Evolutionary conservation across 1,140 invertebrate genomes (phyloP), one percentile per base, ranked within the genome.

Genomic region (Planococcus citri): DNA sequence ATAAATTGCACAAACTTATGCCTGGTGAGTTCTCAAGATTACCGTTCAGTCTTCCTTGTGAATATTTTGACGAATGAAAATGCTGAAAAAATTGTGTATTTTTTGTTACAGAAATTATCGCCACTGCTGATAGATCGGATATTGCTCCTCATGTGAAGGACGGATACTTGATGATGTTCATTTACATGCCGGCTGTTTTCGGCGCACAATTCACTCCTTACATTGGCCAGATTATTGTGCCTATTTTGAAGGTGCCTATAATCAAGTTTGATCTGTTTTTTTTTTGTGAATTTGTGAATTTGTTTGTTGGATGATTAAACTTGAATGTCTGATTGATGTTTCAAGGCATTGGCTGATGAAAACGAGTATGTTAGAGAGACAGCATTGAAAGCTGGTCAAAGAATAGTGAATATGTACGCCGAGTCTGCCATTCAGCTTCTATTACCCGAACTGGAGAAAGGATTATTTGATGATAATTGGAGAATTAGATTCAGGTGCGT

Each of bases 121-220:
- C 88, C 27, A 98, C 95, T 0, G 94, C 96, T 0, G 94, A 97
- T 79, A 82, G 92, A 71, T 87, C 87, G 0, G 95, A 98, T 78
- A 94, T 98, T 73, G 92, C 94, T 14, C 92, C 97, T 1, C 94
- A 98, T 79, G 95, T 99, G 0, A 94, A 97, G 75, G 97, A 99
- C 82, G 97, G 97, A 27, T 99, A 99, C 80, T 97, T 99, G 64
- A 97, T 99, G 93, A 95, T 99, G 91, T 99, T 98, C 78, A 99
- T 99, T 77, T 99, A 98, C 79, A 91, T 99, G 87, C 97, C 97
- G 0, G 88, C 89, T 71, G 94, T 95, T 0, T 98, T 99, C 80
- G 93, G 90, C 1, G 86, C 89, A 67, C 92, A 95, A 75, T 99
- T 99, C 78, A 91, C 91, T 6, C 90, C 90, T 0, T 99, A 98